A percentile compares a stretch with the other conserved stretches of the same genome.
phyloP scores from a whole-genome alignment of 2,113 vertebrate genomes.

The Oncorhynchus kisutch region DNA sequence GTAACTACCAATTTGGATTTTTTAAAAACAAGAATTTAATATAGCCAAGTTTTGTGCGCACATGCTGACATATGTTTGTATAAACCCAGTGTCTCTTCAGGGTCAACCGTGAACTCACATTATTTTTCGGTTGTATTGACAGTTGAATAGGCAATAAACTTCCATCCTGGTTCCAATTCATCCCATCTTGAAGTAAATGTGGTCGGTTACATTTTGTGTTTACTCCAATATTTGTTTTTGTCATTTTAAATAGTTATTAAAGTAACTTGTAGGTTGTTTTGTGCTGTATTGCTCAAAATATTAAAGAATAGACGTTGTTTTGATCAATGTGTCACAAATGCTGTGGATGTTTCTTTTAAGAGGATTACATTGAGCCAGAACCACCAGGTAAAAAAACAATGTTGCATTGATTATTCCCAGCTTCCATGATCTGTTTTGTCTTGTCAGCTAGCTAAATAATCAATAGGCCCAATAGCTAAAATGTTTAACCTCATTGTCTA shows the following conservation, averaged over 20 bases:
- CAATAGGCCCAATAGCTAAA: neutral
- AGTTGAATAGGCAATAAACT: neutral
- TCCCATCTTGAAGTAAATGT: neutral
- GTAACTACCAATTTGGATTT: too few species aligned
- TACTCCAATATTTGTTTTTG: too few species aligned
- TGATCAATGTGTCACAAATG: neutral
- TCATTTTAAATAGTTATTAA: neutral
- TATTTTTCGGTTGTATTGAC: neutral
- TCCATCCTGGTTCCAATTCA: neutral
- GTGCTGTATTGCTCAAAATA: neutral
- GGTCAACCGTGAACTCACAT: neutral
- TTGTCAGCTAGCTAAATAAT: neutral
- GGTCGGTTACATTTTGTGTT: too few species aligned
- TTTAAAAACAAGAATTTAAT: too few species aligned
- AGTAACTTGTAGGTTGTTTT: slow-evolving; percentile 2
- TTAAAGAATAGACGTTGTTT: too few species aligned
- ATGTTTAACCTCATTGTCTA: too few species aligned
- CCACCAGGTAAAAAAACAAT: slow-evolving; percentile 17
- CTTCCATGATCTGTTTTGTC: slow-evolving; percentile 7
- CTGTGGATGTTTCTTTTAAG: slow-evolving; percentile 16
- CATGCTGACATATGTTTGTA: too few species aligned
- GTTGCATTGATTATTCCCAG: neutral
- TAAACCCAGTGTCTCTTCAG: too few species aligned
- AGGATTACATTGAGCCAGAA: slow-evolving; percentile 10
- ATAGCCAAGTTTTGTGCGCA: too few species aligned